phyloP scores from a whole-genome alignment of 2,888 invertebrate species.

The Caenorhabditis wallacei region DNA sequence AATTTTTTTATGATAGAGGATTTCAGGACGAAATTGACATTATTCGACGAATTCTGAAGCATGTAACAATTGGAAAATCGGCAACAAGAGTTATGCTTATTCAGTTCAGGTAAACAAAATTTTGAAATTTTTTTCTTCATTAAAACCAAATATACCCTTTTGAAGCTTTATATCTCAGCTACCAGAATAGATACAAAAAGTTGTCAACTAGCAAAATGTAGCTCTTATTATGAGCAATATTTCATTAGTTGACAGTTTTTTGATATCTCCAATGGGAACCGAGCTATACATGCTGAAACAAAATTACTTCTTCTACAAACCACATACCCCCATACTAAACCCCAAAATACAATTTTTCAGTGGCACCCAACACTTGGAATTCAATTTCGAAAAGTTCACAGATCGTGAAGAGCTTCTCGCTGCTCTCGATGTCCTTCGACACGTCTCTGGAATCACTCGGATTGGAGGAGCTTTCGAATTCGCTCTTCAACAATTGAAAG shows the following conservation, averaged over 20 bases:
- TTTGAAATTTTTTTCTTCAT: too few relatives aligned
- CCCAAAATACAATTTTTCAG: conserved; percentile 69
- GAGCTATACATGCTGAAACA: too few relatives aligned
- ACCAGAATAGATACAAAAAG: too few relatives aligned
- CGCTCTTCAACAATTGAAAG: conserved; percentile 73
- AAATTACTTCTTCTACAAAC: too few relatives aligned
- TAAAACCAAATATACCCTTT: too few relatives aligned
- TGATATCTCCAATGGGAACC: too few relatives aligned
- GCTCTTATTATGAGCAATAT: too few relatives aligned
- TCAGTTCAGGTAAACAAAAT: conserved; percentile 80
- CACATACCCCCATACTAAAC: too few relatives aligned
- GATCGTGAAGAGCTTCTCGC: conserved; percentile 77
- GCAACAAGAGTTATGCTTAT: conserved; percentile 82
- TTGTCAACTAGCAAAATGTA: too few relatives aligned
- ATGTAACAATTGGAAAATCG: conserved; percentile 79
- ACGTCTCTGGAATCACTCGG: conserved; percentile 82
- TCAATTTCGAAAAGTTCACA: conserved; percentile 80
- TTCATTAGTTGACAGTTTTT: too few relatives aligned
- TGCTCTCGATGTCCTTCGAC: conserved; percentile 78
- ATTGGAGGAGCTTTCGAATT: conserved; percentile 82
- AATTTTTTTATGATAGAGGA: conserved; percentile 13
- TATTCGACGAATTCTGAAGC: conserved; percentile 78
- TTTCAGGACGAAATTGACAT: conserved; percentile 82
- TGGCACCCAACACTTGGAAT: conserved; percentile 82
- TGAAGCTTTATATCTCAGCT: too few relatives aligned